These are phyloP conservation scores for Sander lucioperca DNA, from an alignment of 2,113 vertebrate genomes.

Conservation along the genomic window DNA sequence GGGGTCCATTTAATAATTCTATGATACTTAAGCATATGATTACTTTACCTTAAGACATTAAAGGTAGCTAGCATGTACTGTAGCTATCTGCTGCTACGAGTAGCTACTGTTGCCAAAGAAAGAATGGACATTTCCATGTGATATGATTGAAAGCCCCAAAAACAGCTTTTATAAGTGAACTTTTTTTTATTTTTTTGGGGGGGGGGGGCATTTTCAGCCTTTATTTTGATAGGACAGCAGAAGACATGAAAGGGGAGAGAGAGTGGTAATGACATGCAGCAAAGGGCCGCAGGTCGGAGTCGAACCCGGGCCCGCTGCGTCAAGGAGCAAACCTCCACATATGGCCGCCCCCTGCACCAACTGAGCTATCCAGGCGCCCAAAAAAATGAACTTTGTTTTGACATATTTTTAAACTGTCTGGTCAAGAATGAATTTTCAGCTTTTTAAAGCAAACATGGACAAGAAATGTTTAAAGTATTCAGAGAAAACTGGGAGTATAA, in stretches of 20 bases:
- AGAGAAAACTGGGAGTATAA: not conserved
- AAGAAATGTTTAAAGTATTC: not conserved
- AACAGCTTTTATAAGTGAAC: not conserved
- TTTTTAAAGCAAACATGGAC: not conserved
- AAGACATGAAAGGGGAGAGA: no score
- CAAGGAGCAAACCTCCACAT: no score
- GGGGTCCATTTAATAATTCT: not conserved
- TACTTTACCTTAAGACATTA: not conserved
- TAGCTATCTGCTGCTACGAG: not conserved
- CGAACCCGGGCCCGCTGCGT: no score
- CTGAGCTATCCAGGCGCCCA: no score
- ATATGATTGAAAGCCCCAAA: not conserved
- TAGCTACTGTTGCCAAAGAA: not conserved
- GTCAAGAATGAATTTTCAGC: not conserved
- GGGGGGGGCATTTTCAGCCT: no score
- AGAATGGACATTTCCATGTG: not conserved
- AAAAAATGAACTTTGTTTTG: not conserved
- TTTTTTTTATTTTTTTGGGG: no score
- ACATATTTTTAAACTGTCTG: not conserved
- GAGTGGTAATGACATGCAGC: no score
- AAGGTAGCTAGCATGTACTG: not conserved
- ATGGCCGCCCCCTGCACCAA: no score
- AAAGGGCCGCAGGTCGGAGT: no score
- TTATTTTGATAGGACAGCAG: no score
- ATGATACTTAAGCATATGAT: not conserved